Percentiles rank a stretch among this genome's conserved stretches.
Conservation (phyloP, 2,888 invertebrate genomes). For the Creontiades dilutus region DNA sequence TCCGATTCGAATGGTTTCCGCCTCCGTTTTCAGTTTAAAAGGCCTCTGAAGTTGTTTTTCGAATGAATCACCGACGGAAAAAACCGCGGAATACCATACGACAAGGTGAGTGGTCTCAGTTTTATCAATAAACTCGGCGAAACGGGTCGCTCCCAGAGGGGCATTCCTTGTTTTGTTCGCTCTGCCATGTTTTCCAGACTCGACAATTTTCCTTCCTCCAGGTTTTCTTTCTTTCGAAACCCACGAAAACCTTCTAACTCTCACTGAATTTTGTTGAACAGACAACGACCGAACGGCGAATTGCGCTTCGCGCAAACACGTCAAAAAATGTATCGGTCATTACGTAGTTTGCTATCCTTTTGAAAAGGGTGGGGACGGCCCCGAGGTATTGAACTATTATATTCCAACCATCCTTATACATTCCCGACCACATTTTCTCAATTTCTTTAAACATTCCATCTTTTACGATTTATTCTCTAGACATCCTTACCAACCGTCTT, state of each 20-base stretch:
- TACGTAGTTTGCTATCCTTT: constrained; percentile 26
- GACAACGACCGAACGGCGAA: not conserved
- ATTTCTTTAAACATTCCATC: not conserved
- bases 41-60: not conserved
- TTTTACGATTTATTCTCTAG: not conserved
- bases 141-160: not conserved
- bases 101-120: not conserved
- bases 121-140: constrained; percentile 29
- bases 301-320: not conserved
- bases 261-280: not conserved
- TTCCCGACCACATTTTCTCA: not conserved
- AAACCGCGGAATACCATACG: not conserved
- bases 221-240: not conserved
- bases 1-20: not conserved
- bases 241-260: not conserved
- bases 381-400: constrained; percentile 18
- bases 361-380: constrained; percentile 15
- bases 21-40: not conserved
- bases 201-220: not conserved
- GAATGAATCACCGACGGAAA: not conserved
- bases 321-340: constrained; percentile 11
- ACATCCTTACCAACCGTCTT: no score
- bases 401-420: not conserved
- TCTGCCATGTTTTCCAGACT: constrained; percentile 26
- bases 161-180: constrained; percentile 34